Base-by-base conservation (phyloP, 1,140 invertebrate genomes). In the Amyelois transitella region DNA sequence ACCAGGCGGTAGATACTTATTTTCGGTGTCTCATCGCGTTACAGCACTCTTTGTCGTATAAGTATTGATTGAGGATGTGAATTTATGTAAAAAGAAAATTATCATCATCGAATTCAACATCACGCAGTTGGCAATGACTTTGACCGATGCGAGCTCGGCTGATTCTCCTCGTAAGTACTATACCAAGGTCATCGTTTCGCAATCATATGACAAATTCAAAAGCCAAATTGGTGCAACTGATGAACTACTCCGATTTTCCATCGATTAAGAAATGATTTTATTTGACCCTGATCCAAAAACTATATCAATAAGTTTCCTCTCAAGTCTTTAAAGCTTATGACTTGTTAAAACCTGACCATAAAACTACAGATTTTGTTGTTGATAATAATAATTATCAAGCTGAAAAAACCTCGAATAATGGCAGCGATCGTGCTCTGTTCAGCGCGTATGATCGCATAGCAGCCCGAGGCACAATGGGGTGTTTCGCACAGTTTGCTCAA, bases 401-500 rank as follows among this genome's bases (percentile, higher is more conserved):
- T n/a, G n/a, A n/a, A n/a, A n/a, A 28, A 28, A 28, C 7, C 25
- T 1, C 7, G 25, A 28, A 28, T n/a, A n/a, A 28, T 1, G 2
- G 25, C 7, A 3, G 2, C 7, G 25, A 28, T 8, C 12, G 25
- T 28, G 7, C 3, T 7, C 22, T 3, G 22, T 24, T 24, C 12
- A 2, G 43, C 51, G 51, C 20, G 51, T n/a, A n/a, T n/a, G n/a
- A n/a, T n/a, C n/a, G n/a, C n/a, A n/a, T n/a, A n/a, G n/a, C n/a
- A 24, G 20, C 2, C 38, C 18, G 58, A 60, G 56, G 47, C 69
- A 72, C 69, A 69, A 72, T 72, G 59, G 48, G 21, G 53, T 60
- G 67, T 70, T 66, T 66, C 60, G 67, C 60, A 55, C 55, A 60
- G 66, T 73, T 70, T 70, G 60, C 62, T 53, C 67, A 73, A 74